Base-by-base conservation (phyloP, 2,113 vertebrate species). In the Mungos mungo region DNA sequence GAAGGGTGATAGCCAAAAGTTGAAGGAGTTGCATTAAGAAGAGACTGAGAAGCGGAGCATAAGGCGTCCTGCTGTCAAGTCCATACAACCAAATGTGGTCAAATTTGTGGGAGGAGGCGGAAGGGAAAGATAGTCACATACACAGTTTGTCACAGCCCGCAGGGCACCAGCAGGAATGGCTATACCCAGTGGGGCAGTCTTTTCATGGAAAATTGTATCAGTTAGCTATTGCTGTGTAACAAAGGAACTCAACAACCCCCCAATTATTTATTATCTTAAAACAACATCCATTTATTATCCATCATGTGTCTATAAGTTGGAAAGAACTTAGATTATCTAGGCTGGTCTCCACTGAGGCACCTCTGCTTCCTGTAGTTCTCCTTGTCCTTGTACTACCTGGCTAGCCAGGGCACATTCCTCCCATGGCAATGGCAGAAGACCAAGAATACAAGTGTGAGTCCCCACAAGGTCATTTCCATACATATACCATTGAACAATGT, bases 1-100 rank as follows among this genome's bases (percentile, higher is more conserved):
- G 47, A 93, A 33, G 19, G 13, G 27, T n/a, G 87, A 87, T 38
- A 47, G 50, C 69, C 92, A 84, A n/a, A 57, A 96, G 76, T n/a
- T 68, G 69, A 96, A 95, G 54, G 47, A 83, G 27, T 11, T 35
- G 27, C 5, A 33, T 27, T 74, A 10, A 74, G 79, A 38, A 93
- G 54, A 96, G 63, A 82, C 7, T 74, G 25, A 38, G 45, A 92
- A 65, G n/a, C 18, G 41, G 13, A 57, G 19, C 52, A n/a, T 35
- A 88, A 60, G 12, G 14, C 47, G 38, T 76, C 68, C 35, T 71
- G 19, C 21, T 68, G 6, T 33, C 7, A 63, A 10, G 60, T n/a
- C 47, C 60, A 27, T 41, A 7, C 71, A 50, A 90, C 18, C 54
- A 84, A 90, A 74, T 18, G 4, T 63, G 38, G 77, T 41, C 52